Percentiles rank a stretch among this genome's conserved stretches.
These are phyloP conservation scores for Coptodon rendalli DNA, from an alignment of 2,113 vertebrate species.

Conservation along the genomic window DNA sequence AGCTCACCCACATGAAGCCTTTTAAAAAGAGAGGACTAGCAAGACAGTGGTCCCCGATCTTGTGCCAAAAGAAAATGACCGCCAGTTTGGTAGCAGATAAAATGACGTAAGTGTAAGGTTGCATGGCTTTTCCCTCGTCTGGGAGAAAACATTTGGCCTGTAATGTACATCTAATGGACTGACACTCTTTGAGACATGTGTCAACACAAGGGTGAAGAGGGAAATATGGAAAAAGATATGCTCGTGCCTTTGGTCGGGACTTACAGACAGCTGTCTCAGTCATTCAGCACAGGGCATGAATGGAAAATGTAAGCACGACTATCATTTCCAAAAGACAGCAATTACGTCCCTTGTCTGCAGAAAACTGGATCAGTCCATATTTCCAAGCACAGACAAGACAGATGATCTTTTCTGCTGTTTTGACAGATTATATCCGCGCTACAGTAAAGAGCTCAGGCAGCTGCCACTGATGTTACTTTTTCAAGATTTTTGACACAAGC, in stretches of 20 bases:
- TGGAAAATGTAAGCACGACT: conserved; percentile 52
- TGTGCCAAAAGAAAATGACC: neutral
- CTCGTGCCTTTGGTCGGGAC: neutral
- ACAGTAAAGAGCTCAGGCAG: conserved; percentile 34
- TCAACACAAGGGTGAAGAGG: neutral
- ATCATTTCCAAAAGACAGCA: conserved; percentile 47
- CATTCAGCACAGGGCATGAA: conserved; percentile 30
- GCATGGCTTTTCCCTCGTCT: neutral
- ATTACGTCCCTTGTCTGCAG: conserved; percentile 34
- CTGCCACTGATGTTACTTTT: conserved; percentile 22
- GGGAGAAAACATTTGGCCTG: neutral
- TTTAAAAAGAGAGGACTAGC: neutral
- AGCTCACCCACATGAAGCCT: neutral
- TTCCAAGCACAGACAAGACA: conserved; percentile 22
- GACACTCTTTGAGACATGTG: neutral
- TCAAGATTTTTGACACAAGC: neutral
- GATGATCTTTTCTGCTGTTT: conserved; percentile 23
- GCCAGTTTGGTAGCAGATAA: neutral
- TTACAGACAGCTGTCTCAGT: conserved; percentile 51
- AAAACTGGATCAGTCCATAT: conserved; percentile 12
- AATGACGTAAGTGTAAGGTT: neutral
- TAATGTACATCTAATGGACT: neutral
- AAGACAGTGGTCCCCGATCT: neutral
- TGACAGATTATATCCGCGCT: conserved; percentile 29
- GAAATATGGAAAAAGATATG: neutral